These are phyloP conservation scores for Salvator merianae DNA, from an alignment of 2,113 vertebrate species.

Conservation along the genomic window DNA sequence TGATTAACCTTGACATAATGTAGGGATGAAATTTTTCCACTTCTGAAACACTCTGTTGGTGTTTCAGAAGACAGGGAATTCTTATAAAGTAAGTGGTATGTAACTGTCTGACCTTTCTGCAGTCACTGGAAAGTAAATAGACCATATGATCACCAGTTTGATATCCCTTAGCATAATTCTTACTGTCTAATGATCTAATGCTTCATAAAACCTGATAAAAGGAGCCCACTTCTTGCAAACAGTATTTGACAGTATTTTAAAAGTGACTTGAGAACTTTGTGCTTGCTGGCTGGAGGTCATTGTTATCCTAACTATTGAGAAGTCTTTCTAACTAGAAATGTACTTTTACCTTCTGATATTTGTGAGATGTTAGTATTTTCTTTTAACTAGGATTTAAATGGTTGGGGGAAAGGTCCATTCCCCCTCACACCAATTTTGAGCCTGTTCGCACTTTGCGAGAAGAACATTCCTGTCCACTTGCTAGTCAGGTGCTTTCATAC, in stretches of 20 bases:
- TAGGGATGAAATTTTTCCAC: not conserved
- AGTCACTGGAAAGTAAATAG: not conserved
- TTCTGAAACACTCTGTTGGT: not conserved
- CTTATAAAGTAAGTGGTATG: slow-evolving; percentile 2
- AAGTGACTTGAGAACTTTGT: not conserved
- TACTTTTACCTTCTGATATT: not conserved
- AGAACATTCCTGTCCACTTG: no score
- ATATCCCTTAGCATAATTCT: not conserved
- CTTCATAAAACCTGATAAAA: slow-evolving; percentile 6
- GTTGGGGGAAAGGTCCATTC: no score
- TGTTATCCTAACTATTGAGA: not conserved
- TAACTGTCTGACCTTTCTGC: not conserved
- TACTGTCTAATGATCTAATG: not conserved
- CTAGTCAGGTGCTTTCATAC: no score
- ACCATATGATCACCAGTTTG: not conserved
- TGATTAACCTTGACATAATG: slow-evolving; percentile 6
- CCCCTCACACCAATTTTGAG: no score
- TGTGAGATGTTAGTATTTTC: not conserved
- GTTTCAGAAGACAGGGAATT: not conserved
- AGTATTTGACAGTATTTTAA: not conserved
- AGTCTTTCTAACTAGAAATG: not conserved
- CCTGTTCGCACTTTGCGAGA: no score
- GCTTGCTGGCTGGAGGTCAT: not conserved
- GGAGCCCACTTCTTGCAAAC: not conserved
- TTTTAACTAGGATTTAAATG: not conserved